Base-by-base conservation (phyloP, 2,888 invertebrate genomes). In the Drosophila borealis region DNA sequence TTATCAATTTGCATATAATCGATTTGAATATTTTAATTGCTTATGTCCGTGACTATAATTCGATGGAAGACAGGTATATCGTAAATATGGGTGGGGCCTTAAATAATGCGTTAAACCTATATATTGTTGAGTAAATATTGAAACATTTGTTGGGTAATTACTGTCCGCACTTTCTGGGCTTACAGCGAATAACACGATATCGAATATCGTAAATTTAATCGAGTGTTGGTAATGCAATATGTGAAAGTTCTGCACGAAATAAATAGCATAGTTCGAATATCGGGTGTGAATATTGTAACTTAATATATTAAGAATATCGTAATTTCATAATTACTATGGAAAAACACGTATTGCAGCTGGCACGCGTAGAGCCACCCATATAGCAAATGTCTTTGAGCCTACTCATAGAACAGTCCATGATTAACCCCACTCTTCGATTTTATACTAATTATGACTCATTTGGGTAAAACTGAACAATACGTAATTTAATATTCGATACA, bases 11-110 rank as follows among this genome's bases (percentile, higher is more conserved):
- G 60, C 74, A 76, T 76, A 50, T 36, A 67, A 56, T 49, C 56
- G 48, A 61, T 75, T 68, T 55, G 68, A 69, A 55, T 76, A 68
- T 41, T 71, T 17, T 55, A 62, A 72, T 68, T 72, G 45, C 39
- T 46, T 41, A 55, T 59, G 45, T 76, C 73, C 77, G 77, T 76
- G 73, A 69, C 73, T 57, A 76, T 69, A 72, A 61, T 54, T 63
- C 44, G 37, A 67, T 74, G 45, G 42, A 4, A 41, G 56, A 39
- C 36, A 53, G 39, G 1, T 29, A 46, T n/a, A 13, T 21, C 34
- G 46, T 46, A 45, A 53, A 17, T 41, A 33, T 41, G 2, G 54
- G 54, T 55, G 36, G 49, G 49, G 29, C 41, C 25, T 17, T 19
- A 25, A 4, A 25, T 10, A 34, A n/a, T 25, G 55, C 17, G 9